A percentile compares a stretch with the other conserved stretches of the same genome.
Evolutionary conservation across 92 coral and sea anemone species (phyloP).

Genomic region (Palythoa caribaeorum): DNA sequence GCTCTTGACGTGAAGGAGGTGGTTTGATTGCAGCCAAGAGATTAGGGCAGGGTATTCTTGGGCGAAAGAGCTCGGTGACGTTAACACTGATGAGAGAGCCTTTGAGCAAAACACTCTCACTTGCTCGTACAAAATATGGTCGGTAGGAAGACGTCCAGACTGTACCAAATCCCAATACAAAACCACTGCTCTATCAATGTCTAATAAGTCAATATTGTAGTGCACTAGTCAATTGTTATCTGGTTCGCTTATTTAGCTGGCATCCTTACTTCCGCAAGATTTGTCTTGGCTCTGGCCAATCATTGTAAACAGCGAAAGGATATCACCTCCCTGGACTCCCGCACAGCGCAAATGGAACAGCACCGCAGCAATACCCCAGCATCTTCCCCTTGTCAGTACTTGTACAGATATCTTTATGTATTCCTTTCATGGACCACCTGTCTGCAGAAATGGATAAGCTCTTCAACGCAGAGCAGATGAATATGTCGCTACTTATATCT

Average conservation of each 20-base stretch:
- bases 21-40: slow-evolving; percentile 47
- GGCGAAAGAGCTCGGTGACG: slow-evolving; percentile 28
- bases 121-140: slow-evolving; percentile 61
- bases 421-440: background rate
- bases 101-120: slow-evolving; percentile 54
- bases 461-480: background rate
- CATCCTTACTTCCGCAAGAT: background rate
- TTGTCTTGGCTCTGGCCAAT: slow-evolving; percentile 6
- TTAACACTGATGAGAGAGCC: slow-evolving; percentile 28
- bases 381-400: background rate
- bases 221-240: slow-evolving; percentile 44
- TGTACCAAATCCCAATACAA: slow-evolving; percentile 61
- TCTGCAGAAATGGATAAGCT: background rate
- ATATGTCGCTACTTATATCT: background rate
- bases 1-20: slow-evolving; percentile 38
- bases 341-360: background rate
- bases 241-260: background rate
- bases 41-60: slow-evolving; percentile 44
- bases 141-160: slow-evolving; percentile 58
- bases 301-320: background rate
- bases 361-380: background rate
- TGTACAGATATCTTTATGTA: background rate
- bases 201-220: slow-evolving; percentile 51
- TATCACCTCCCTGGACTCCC: background rate
- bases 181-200: slow-evolving; percentile 55